Conservation (phyloP, 2,797 vertebrate species). For the Champsocephalus gunnari region DNA sequence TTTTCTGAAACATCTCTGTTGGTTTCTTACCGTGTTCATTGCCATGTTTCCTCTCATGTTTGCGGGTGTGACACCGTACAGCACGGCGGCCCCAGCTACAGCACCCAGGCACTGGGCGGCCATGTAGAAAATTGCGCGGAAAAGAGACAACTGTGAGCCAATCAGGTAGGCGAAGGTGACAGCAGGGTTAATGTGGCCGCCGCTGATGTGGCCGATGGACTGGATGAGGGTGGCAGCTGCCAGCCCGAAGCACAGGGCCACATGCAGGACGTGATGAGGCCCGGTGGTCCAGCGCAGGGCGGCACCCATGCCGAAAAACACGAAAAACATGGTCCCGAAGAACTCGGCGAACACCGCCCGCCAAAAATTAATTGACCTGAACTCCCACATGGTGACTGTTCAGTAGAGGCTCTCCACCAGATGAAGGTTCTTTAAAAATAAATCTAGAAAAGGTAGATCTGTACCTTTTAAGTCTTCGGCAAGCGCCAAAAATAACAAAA, state of each 20-base stretch:
- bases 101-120: conserved; percentile 93
- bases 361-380: conserved; percentile 95
- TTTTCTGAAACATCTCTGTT: neutral
- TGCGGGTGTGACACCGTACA: conserved; percentile 92
- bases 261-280: conserved; percentile 89
- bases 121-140: conserved; percentile 93
- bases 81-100: conserved; percentile 91
- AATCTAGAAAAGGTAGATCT: conserved; percentile 55
- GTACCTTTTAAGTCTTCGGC: conserved; percentile 64
- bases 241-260: conserved; percentile 94
- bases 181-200: conserved; percentile 95
- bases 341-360: conserved; percentile 95
- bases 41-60: conserved; percentile 93
- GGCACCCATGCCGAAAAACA: conserved; percentile 93
- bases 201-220: conserved; percentile 93
- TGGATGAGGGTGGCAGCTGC: conserved; percentile 93
- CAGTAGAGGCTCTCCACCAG: conserved; percentile 52
- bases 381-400: conserved; percentile 92
- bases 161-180: conserved; percentile 94
- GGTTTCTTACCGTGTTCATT: conserved; percentile 89
- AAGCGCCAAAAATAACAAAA: conserved; percentile 47
- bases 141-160: conserved; percentile 93
- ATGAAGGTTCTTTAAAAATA: conserved; percentile 38
- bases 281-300: conserved; percentile 92
- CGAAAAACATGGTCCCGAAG: conserved; percentile 95